Evolutionary conservation across 2,797 vertebrate genomes (phyloP).

Genomic region (Octomys mimax): DNA sequence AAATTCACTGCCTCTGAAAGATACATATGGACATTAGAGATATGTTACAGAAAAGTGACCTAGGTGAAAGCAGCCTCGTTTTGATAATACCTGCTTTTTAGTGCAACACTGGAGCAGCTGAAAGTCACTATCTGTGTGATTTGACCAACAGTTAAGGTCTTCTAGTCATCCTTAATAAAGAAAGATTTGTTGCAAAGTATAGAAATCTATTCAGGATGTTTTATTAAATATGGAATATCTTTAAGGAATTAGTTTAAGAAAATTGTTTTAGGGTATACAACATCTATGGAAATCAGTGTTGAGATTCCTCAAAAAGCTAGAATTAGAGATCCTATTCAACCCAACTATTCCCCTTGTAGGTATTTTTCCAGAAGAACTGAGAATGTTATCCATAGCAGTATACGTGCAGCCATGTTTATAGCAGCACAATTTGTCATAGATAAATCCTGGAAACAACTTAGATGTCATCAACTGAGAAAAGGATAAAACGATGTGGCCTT

Average conservation of each 20-base stretch:
- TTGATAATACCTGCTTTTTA: neutral
- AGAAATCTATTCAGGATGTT: neutral
- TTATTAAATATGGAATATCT: slow-evolving; percentile 35
- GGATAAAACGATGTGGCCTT: too few relatives aligned
- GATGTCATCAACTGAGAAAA: too few relatives aligned
- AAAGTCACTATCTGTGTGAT: neutral
- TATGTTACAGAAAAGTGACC: neutral
- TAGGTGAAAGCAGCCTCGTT: neutral
- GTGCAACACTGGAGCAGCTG: neutral
- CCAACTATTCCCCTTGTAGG: too few relatives aligned
- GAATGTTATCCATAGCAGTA: too few relatives aligned
- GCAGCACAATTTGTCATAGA: too few relatives aligned
- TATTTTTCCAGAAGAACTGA: too few relatives aligned
- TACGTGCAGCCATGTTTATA: too few relatives aligned
- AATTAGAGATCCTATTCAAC: too few relatives aligned
- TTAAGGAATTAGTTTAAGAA: slow-evolving; percentile 25
- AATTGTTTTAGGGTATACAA: neutral
- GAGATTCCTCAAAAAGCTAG: too few relatives aligned
- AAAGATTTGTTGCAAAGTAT: slow-evolving; percentile 33
- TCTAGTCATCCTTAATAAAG: slow-evolving; percentile 27
- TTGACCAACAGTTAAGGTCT: neutral
- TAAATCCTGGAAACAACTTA: too few relatives aligned
- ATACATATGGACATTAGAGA: neutral
- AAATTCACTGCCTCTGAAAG: slow-evolving; percentile 17
- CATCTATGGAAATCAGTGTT: too few relatives aligned